phyloP scores from a whole-genome alignment of 2,113 vertebrate genomes.

The Corynorhinus townsendii region DNA sequence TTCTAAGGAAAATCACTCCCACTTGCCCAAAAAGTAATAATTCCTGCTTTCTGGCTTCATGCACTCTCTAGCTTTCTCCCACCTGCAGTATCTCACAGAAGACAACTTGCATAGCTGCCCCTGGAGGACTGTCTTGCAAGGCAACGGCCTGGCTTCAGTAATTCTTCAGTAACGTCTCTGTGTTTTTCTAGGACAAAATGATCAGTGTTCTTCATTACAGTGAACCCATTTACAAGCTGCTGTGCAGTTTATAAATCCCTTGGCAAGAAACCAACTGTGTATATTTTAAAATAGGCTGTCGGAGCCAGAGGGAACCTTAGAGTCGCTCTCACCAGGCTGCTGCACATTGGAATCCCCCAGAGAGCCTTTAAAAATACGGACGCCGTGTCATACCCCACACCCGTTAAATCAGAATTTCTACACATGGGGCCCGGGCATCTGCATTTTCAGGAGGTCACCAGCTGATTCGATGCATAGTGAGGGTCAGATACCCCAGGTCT shows the following conservation, averaged over 20 bases:
- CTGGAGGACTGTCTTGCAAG: background rate
- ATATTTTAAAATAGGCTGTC: background rate
- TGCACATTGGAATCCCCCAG: background rate
- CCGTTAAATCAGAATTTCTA: background rate
- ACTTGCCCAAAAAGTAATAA: slow-evolving; percentile 14
- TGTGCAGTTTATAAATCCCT: background rate
- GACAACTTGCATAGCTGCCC: background rate
- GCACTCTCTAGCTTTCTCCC: background rate
- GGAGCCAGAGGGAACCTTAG: background rate
- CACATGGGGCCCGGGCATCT: background rate
- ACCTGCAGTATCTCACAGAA: background rate
- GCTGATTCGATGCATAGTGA: background rate
- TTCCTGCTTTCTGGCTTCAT: background rate
- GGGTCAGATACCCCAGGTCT: background rate
- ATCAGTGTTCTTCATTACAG: background rate
- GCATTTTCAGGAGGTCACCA: background rate
- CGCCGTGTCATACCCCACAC: accelerated
- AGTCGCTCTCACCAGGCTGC: background rate
- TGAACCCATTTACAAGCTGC: background rate
- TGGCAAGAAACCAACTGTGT: background rate
- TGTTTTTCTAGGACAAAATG: slow-evolving; percentile 16
- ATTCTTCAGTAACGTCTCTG: background rate
- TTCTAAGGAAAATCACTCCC: background rate
- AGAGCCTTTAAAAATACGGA: background rate
- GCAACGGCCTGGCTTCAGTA: slow-evolving; percentile 15